phyloP scores from a whole-genome alignment of 1,140 invertebrate genomes.

The Gyrodactylus salaris region DNA sequence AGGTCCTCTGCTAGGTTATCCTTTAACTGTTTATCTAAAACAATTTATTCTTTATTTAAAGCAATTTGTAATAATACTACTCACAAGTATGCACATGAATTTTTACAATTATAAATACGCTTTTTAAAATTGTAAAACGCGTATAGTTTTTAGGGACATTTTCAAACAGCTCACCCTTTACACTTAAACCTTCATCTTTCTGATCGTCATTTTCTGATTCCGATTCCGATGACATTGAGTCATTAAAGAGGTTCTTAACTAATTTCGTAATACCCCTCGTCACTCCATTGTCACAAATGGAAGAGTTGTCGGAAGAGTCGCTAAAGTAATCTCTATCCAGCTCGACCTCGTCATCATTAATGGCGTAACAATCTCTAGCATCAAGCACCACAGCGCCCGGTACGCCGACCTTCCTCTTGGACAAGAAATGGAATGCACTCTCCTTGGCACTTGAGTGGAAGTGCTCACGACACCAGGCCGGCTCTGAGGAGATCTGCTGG shows the following conservation, averaged over 20 bases:
- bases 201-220: too few relatives aligned
- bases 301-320: neutral
- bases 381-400: neutral
- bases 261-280: neutral
- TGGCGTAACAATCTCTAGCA: neutral
- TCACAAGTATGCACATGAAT: too few relatives aligned
- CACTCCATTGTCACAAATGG: neutral
- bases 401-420: neutral
- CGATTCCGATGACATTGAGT: neutral
- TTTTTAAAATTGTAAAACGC: too few relatives aligned
- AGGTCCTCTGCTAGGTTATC: neutral
- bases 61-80: too few relatives aligned
- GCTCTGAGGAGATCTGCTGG: neutral
- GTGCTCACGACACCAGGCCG: neutral
- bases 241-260: neutral
- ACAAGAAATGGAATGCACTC: neutral
- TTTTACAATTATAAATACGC: too few relatives aligned
- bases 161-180: too few relatives aligned
- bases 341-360: neutral
- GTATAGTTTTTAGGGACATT: too few relatives aligned
- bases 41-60: too few relatives aligned
- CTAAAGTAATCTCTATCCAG: neutral
- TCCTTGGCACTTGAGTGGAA: neutral
- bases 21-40: too few relatives aligned
- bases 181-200: too few relatives aligned